phyloP scores from a whole-genome alignment of 2,797 vertebrate species.

The Lithobates sylvaticus region DNA sequence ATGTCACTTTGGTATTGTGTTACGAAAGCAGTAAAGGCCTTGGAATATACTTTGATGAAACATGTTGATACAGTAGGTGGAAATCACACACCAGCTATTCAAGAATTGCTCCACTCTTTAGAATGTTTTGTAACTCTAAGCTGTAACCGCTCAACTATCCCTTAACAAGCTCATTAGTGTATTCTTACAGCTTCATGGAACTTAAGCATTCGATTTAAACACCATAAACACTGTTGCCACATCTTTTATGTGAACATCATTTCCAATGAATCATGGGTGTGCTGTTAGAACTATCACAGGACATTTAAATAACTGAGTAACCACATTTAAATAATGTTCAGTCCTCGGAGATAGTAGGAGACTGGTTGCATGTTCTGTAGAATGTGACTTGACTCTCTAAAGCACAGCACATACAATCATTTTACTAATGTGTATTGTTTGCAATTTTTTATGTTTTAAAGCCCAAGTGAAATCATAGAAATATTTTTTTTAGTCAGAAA shows the following conservation, averaged over 20 bases:
- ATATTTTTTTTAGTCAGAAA: too few relatives aligned
- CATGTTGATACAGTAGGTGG: slow-evolving; percentile 18
- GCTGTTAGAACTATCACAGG: neutral
- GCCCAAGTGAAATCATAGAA: too few relatives aligned
- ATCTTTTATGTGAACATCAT: slow-evolving; percentile 1
- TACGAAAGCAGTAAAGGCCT: slow-evolving; percentile 1
- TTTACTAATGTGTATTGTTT: too few relatives aligned
- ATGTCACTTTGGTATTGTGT: neutral
- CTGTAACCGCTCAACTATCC: slow-evolving; percentile 39
- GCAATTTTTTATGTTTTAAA: too few relatives aligned
- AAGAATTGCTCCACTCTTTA: slow-evolving; percentile 32
- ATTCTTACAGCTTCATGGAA: slow-evolving; percentile 20
- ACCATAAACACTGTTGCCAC: slow-evolving; percentile 17
- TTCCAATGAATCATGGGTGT: neutral
- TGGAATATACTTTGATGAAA: slow-evolving; percentile 9
- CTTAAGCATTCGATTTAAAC: slow-evolving; percentile 25
- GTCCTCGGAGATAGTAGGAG: neutral
- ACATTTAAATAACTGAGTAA: neutral
- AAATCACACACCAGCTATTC: slow-evolving; percentile 33
- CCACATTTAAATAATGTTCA: neutral
- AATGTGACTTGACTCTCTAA: too few relatives aligned
- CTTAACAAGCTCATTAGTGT: slow-evolving; percentile 49
- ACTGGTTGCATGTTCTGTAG: neutral
- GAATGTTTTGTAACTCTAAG: slow-evolving; percentile 30
- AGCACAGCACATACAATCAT: too few relatives aligned